phyloP scores from a whole-genome alignment of 2,888 invertebrate species.

The Dorcus parallelipipedus region DNA sequence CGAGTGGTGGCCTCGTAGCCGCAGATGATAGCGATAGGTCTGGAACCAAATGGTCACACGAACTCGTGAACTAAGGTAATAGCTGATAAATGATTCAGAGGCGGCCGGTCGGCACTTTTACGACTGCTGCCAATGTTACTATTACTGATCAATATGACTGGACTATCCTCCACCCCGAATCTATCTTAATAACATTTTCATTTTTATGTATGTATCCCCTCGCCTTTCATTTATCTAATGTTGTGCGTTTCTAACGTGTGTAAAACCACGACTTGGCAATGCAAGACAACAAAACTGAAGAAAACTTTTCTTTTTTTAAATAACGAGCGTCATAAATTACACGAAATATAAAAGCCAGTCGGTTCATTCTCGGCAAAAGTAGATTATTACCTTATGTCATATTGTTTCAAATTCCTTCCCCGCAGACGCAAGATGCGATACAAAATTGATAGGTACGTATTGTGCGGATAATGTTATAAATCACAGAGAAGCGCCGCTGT shows the following conservation, averaged over 20 bases:
- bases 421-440: conserved; percentile 17
- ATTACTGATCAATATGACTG: conserved; percentile 45
- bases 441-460: conserved; percentile 38
- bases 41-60: conserved; percentile 25
- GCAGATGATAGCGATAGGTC: conserved; percentile 23
- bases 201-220: conserved; percentile 22
- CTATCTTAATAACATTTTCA: conserved; percentile 32
- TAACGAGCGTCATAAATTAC: too few relatives aligned
- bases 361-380: not conserved
- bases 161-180: conserved; percentile 32
- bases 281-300: too few relatives aligned
- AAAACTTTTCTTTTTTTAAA: too few relatives aligned
- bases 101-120: conserved; percentile 39
- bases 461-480: conserved; percentile 37
- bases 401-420: conserved; percentile 1
- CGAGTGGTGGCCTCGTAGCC: conserved; percentile 29
- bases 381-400: conserved; percentile 2
- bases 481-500: conserved; percentile 35
- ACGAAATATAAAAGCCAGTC: too few relatives aligned
- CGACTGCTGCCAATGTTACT: conserved; percentile 43
- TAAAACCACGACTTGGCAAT: too few relatives aligned
- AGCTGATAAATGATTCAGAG: conserved; percentile 47
- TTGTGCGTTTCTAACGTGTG: too few relatives aligned
- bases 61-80: conserved; percentile 34
- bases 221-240: not conserved